Evolutionary conservation across 2,888 invertebrate species (phyloP), one percentile per base, ranked within the genome.

Genomic region (Prosopocoilus inquinatus): DNA sequence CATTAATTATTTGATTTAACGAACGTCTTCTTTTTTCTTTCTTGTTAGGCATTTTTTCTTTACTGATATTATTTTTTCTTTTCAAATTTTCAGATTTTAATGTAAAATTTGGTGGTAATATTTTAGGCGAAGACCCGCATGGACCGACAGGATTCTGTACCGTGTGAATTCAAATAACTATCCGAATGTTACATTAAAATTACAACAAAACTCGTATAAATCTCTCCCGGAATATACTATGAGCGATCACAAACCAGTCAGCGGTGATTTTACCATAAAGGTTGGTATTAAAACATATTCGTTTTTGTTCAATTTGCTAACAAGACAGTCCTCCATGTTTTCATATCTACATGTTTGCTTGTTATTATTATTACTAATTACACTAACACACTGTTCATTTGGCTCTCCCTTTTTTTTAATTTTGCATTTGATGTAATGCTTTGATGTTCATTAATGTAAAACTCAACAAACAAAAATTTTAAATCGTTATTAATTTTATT

Each of bases 241-340:
- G 56, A 96, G 96, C 70, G 96, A 97, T 76, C 97, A 97, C 78
- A 94, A 93, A 75, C 96, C 97, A 1, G 96, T 97, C 38, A 83
- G 89, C 9, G 89, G 89, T 33, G 85, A 89, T 64, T 92, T 91
- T 73, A 82, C 82, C 55, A 83, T 94, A 58, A 88, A 89, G 83
- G 90, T 93, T 73, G 81, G 81, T 78, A n/a, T 16, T 28, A 7
- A 28, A 28, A 1, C n/a, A n/a, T n/a, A n/a, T n/a, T n/a, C 1
- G 5, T 28, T 28, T 28, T 7, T 28, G n/a, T 28, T 28, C 5
- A 2, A 28, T 28, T 28, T 28, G 20, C 20, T 39, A 50, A 15
- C 62, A 49, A 55, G 58, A 36, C 35, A 73, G 74, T 65, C 70
- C 35, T 54, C 50, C 55, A 55, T 46, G 28, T 13, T 15, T 39